phyloP scores from a whole-genome alignment of 1,140 invertebrate genomes.

The Drosophila pseudoananassae region DNA sequence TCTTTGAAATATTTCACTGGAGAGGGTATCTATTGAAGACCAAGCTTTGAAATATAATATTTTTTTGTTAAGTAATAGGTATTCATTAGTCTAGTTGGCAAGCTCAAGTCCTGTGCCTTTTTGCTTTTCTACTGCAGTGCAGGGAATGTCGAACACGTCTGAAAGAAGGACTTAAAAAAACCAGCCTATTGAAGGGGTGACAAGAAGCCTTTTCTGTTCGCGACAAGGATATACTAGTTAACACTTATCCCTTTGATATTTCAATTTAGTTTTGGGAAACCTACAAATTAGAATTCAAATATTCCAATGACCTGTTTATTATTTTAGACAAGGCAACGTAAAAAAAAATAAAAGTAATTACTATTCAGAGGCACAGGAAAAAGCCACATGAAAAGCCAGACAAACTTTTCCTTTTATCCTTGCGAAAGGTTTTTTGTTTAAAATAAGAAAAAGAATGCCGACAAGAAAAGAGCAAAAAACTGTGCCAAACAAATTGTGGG shows the following conservation, averaged over 20 bases:
- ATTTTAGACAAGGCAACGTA: neutral
- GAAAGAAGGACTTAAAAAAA: constrained; percentile 17
- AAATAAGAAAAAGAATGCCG: constrained; percentile 26
- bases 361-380: constrained; percentile 21
- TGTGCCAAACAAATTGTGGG: constrained; percentile 49
- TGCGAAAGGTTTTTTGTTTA: constrained; percentile 37
- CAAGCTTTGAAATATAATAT: too few species aligned
- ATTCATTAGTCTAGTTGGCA: neutral
- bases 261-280: neutral
- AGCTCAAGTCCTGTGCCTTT: neutral
- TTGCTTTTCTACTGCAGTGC: constrained; percentile 27
- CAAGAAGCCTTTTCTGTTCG: constrained; percentile 1
- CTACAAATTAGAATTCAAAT: neutral
- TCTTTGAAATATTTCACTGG: neutral
- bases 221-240: constrained; percentile 15
- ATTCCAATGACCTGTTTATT: neutral
- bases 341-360: constrained; percentile 37
- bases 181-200: constrained; percentile 30
- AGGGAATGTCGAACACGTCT: constrained; percentile 42
- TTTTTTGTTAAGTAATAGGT: neutral
- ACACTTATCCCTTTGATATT: neutral
- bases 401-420: constrained; percentile 33
- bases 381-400: constrained; percentile 28
- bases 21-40: neutral
- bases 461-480: constrained; percentile 33